These are phyloP conservation scores for Porites lobata DNA, from an alignment of 92 coral and sea anemone species.

Conservation along the genomic window DNA sequence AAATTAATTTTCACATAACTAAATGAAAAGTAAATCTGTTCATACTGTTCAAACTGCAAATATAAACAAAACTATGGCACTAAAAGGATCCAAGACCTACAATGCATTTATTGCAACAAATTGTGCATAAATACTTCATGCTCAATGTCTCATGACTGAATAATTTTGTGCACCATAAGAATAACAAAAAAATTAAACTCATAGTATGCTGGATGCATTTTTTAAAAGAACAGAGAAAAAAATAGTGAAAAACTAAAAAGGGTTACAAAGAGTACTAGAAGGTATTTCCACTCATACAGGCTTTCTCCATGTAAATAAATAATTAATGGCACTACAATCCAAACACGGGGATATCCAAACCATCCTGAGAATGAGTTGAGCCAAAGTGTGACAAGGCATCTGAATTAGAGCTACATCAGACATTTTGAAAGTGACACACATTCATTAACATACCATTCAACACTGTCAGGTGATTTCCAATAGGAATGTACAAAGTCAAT, in stretches of 20 bases:
- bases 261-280: background rate
- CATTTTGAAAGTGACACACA: background rate
- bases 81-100: background rate
- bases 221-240: too few relatives aligned
- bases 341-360: conserved; percentile 4
- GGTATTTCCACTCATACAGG: background rate
- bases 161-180: background rate
- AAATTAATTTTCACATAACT: background rate
- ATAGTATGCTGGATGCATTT: background rate
- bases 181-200: background rate
- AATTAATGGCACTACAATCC: conserved; percentile 19
- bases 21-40: too few relatives aligned
- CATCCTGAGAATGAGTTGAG: conserved; percentile 6
- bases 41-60: background rate
- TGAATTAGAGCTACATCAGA: background rate
- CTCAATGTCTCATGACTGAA: conserved; percentile 5
- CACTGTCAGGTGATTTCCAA: background rate
- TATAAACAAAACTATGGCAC: too few relatives aligned
- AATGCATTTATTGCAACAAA: background rate
- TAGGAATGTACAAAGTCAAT: background rate
- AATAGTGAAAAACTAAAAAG: background rate
- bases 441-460: background rate
- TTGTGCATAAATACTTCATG: conserved; percentile 42
- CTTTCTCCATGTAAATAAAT: conserved; percentile 14
- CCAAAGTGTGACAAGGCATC: background rate